Base-by-base conservation (phyloP, 2,888 invertebrate genomes). In the Bursaphelenchus okinawaensis region DNA sequence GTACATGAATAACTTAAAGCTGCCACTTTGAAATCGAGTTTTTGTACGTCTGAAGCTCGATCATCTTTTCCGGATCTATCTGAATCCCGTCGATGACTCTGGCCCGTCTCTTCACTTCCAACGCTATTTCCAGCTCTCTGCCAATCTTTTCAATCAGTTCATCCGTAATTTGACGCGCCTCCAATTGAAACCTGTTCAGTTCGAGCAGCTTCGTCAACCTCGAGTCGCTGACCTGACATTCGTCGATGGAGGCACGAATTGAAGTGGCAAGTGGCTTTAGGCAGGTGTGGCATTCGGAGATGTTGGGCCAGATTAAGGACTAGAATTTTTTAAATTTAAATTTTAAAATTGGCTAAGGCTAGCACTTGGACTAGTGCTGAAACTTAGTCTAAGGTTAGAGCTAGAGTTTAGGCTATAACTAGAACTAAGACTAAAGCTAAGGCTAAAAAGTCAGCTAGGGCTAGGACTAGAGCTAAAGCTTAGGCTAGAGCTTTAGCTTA, bases 161-260 rank as follows among this genome's bases (percentile, higher is more conserved):
- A n/a, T 40, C 40, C 3, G 40, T 40, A 40, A 40, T 40, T 40
- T 40, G 16, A 1, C 40, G 1, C 16, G 40, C 40, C n/a, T 40
- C 40, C 40, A 40, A n/a, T 40, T 40, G 40, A 6, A 40, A 40
- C n/a, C 6, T 1, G 40, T 40, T 40, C 40, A 40, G n/a, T 6
- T 40, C 40, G 16, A 40, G 40, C 16, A 40, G 40, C 40, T 40
- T 40, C 1, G 40, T 4, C 1, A 40, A n/a, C 40, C 40, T 12
- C 40, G 60, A 59, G 12, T 59, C 60, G 50, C 27, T 59, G 26
- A 31, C 60, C 22, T 59, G 60, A 50, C 31, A 52, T 23, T 28
- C 29, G 51, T 31, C 60, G 7, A 27, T 56, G 27, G 40, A 40
- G 40, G 16, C 2, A 4, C 40, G 40, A 40, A 40, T 40, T 40